Evolutionary conservation across 2,113 vertebrate species (phyloP).

Genomic region (Rhegmatorhina hoffmannsi): DNA sequence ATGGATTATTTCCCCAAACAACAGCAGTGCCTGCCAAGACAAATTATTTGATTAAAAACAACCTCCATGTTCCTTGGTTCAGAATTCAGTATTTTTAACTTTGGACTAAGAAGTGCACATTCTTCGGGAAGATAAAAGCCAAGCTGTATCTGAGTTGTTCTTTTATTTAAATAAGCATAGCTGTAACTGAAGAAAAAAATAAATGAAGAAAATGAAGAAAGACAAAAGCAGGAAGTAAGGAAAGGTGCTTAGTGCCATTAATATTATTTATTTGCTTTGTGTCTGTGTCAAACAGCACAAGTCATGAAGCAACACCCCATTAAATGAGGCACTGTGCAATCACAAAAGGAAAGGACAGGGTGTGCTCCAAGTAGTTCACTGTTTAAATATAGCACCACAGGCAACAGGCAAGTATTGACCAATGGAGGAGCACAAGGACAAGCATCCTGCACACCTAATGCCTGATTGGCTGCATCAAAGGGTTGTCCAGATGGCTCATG

Average conservation of each 20-base stretch:
- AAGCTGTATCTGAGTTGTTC: not conserved
- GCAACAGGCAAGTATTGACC: not conserved
- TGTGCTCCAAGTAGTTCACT: not conserved
- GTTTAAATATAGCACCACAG: constrained; percentile 3
- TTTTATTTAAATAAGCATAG: not conserved
- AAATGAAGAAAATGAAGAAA: not conserved
- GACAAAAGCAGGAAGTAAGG: constrained; percentile 17
- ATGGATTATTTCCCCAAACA: not conserved
- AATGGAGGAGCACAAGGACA: not conserved
- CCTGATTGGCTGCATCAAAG: not conserved
- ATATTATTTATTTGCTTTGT: not conserved
- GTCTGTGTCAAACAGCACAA: not conserved
- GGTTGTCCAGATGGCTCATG: not conserved
- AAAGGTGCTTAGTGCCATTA: not conserved
- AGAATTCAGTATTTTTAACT: not conserved
- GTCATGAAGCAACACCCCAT: constrained; percentile 6
- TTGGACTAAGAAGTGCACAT: not conserved
- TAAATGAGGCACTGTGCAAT: constrained; percentile 19
- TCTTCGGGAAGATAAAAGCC: not conserved
- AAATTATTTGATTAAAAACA: constrained; percentile 8
- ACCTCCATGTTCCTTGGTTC: not conserved
- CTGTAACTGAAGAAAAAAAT: not conserved
- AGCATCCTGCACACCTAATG: not conserved
- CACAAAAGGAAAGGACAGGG: constrained; percentile 25
- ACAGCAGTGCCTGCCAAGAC: not conserved